Base-by-base conservation (phyloP, 2,888 invertebrate species). In the Mythimna loreyi region DNA sequence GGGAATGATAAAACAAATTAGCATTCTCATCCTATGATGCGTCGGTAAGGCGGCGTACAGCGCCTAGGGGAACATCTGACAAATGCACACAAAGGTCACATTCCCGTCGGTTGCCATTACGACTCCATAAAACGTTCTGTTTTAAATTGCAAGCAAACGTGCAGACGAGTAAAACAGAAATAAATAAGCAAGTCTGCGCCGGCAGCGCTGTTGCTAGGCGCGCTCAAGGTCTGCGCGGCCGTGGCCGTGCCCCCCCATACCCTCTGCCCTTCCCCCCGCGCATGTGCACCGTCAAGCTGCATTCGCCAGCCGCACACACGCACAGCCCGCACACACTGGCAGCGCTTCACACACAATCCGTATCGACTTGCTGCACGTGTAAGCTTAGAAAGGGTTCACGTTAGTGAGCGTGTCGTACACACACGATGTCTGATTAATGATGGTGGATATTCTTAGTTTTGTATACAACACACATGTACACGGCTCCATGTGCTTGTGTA, bases 151-250 rank as follows among this genome's bases (percentile, higher is more conserved):
- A 90, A 90, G 91, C 87, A 89, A 91, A 89, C 91, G 90, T 88
- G 90, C 91, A 91, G 93, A 92, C 92, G 92, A 90, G 90, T 91
- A 84, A 91, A 94, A 92, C 92, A 91, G 92, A 93, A 94, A 94
- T 94, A 94, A 93, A 92, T 91, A 90, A 91, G 81, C 74, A 76
- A 86, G 86, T 86, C 86, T 87, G 84, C 80, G 88, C 81, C 88
- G 90, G 86, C 90, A 88, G 89, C 87, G 90, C 89, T 92, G 95
- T 95, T 96, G 93, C 94, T 94, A 95, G 89, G 94, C 93, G 91
- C 88, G 91, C 88, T 92, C 95, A 96, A 96, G 95, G 96, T 93
- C 94, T 91, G 75, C 82, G 72, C 90, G 92, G 90, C 93, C 93
- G 89, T 93, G 93, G 92, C 92, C 91, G 82, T 92, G 92, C 90